These are phyloP conservation scores for Thomomys bottae DNA, from an alignment of 2,113 vertebrate species.

Conservation along the genomic window DNA sequence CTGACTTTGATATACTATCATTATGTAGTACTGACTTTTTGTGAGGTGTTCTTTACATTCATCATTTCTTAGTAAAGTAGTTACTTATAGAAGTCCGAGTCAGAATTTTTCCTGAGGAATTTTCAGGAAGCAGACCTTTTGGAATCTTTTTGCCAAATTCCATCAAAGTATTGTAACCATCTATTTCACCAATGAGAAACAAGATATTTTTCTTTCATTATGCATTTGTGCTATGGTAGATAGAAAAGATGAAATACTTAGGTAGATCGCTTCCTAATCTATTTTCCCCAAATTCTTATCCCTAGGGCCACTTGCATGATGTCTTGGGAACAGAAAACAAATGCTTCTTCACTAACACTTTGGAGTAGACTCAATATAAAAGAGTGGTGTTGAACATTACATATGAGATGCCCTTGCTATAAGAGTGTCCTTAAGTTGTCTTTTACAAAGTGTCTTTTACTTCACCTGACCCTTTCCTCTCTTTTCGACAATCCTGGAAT, in stretches of 20 bases:
- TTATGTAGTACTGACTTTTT: slow-evolving; percentile 61
- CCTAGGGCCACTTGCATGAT: background rate
- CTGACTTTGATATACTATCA: slow-evolving; percentile 60
- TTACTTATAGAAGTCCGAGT: slow-evolving; percentile 53
- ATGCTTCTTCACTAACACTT: fast-evolving
- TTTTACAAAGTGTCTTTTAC: fast-evolving
- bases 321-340: background rate
- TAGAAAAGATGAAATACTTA: background rate
- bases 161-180: slow-evolving; percentile 13
- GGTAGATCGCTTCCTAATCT: background rate
- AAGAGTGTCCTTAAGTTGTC: fast-evolving
- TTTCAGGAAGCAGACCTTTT: slow-evolving; percentile 57
- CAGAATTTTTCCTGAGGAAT: slow-evolving; percentile 52
- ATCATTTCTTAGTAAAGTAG: slow-evolving; percentile 39
- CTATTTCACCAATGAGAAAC: background rate
- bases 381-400: background rate
- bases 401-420: fast-evolving
- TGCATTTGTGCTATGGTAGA: background rate
- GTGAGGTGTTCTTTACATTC: slow-evolving; percentile 65
- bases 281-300: background rate
- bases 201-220: background rate
- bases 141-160: slow-evolving; percentile 53
- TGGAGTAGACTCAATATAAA: fast-evolving
- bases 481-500: background rate
- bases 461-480: background rate